phyloP scores from a whole-genome alignment of 2,797 vertebrate genomes.

The Smutsia temminckii region DNA sequence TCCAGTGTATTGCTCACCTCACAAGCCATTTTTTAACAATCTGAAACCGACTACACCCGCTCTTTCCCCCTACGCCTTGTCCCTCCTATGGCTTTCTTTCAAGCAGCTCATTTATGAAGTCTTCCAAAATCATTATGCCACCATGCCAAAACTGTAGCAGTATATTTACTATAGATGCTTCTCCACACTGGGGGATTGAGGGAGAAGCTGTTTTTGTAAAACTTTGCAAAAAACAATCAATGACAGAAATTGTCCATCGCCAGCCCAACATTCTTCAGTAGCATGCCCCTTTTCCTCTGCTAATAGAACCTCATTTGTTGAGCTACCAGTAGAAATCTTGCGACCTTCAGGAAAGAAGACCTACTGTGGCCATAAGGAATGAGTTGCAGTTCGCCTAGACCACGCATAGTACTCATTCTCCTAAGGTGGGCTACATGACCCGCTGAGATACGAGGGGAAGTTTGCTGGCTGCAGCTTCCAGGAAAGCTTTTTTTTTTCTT shows the following conservation, averaged over 20 bases:
- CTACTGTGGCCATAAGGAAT: not conserved
- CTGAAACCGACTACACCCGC: not conserved
- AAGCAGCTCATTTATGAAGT: not conserved
- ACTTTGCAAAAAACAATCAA: not conserved
- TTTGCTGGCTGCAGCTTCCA: not conserved
- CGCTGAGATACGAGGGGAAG: not conserved
- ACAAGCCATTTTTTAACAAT: not conserved
- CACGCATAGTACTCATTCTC: not conserved
- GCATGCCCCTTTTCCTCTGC: not conserved
- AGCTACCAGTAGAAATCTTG: not conserved
- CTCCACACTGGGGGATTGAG: not conserved
- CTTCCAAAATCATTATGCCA: not conserved
- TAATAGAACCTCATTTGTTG: not conserved
- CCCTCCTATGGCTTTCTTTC: not conserved
- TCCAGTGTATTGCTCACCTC: not conserved
- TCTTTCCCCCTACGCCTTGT: fast-evolving
- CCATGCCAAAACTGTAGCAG: not conserved
- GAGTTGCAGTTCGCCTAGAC: not conserved
- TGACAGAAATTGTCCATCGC: not conserved
- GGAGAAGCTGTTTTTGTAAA: not conserved
- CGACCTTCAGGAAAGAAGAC: not conserved
- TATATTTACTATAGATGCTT: not conserved
- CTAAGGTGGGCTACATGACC: not conserved
- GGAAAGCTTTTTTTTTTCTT: constrained; percentile 6
- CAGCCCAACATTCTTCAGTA: not conserved